Conservation (phyloP, 2,113 vertebrate species). For the Vidua macroura region DNA sequence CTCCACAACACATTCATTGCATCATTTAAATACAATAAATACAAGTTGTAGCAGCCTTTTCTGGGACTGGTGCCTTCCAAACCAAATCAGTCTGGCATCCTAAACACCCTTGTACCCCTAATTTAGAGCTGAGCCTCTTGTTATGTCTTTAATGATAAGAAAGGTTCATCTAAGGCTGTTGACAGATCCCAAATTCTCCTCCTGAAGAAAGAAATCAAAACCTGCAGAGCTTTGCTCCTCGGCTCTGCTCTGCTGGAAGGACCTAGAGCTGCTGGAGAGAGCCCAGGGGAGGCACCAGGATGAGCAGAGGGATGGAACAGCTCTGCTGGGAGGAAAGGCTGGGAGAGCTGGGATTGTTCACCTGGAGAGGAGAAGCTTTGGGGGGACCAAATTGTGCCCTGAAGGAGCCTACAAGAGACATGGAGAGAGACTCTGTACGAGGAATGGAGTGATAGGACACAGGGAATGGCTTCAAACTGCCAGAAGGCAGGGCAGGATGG, state of each 20-base stretch:
- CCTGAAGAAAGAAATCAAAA: neutral
- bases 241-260: neutral
- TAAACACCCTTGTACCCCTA: accelerated
- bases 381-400: accelerated
- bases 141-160: neutral
- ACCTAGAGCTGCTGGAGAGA: neutral
- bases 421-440: accelerated
- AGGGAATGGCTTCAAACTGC: neutral
- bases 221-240: neutral
- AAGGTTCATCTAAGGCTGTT: neutral
- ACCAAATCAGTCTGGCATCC: neutral
- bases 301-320: neutral
- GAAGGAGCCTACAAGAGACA: accelerated
- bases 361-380: neutral
- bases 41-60: neutral
- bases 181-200: neutral
- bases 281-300: neutral
- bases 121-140: neutral
- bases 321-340: neutral
- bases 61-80: neutral
- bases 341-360: neutral
- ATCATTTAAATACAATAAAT: neutral
- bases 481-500: neutral
- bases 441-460: accelerated
- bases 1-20: neutral